These are phyloP conservation scores for Plemyria rubiginata DNA, from an alignment of 2,888 invertebrate genomes.

Conservation along the genomic window DNA sequence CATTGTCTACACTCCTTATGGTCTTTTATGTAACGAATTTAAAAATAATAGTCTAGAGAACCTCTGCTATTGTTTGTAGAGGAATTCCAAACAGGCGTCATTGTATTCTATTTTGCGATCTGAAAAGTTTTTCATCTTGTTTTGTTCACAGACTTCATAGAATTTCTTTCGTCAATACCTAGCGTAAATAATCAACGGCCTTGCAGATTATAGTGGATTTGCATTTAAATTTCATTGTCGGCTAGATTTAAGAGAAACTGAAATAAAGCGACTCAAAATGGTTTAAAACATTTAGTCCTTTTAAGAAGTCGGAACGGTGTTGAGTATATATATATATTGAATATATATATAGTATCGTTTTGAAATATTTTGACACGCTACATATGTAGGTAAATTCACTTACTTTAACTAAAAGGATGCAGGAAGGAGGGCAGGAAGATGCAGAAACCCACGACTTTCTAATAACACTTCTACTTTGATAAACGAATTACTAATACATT, in stretches of 20 bases:
- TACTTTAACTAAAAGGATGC: too few species aligned
- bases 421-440: too few species aligned
- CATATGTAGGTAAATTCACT: too few species aligned
- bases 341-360: too few species aligned
- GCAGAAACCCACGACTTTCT: too few species aligned
- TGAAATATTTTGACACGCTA: too few species aligned
- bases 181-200: not conserved
- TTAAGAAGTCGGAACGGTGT: not conserved
- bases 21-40: not conserved
- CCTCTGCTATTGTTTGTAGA: not conserved
- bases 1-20: not conserved
- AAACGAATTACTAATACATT: too few species aligned
- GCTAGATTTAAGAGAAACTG: not conserved
- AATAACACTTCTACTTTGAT: too few species aligned
- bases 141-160: constrained; percentile 1
- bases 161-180: constrained; percentile 3
- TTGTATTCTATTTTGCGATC: constrained; percentile 1
- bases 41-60: not conserved
- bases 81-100: not conserved
- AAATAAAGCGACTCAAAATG: constrained; percentile 8
- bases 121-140: not conserved
- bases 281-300: constrained; percentile 5
- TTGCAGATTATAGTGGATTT: constrained; percentile 8
- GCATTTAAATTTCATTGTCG: constrained; percentile 13
- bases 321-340: too few species aligned